Evolutionary conservation across 2,888 invertebrate genomes (phyloP), one percentile per base, ranked within the genome.

Genomic region (Hydrotaea diabolus): DNA sequence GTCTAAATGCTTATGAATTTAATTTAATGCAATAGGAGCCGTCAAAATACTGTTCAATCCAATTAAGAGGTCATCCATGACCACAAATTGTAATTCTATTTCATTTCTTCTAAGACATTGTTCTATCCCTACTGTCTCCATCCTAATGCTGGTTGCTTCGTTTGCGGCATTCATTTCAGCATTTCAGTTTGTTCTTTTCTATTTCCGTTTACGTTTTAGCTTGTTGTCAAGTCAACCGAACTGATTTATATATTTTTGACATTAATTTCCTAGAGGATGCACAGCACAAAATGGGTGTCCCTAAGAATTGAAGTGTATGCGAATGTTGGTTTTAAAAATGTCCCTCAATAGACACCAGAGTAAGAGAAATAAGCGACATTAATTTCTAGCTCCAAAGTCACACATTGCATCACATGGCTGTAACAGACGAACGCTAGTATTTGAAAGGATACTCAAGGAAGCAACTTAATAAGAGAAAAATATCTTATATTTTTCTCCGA

Each of bases 401-500:
- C n/a, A n/a, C 49, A 49, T 3, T 43, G 43, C 43, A 7, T 9
- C 49, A 43, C n/a, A 5, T 7, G 8, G n/a, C 49, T 49, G 49
- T 49, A n/a, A n/a, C 49, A 15, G n/a, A 49, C 49, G 13, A 49
- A 49, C n/a, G n/a, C 3, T 13, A 3, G n/a, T 49, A n/a, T 49
- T 49, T 49, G 2, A 39, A 13, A n/a, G 49, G 49, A 49, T 43
- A 13, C 15, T n/a, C 49, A 49, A 49, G 43, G 43, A 43, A 15
- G n/a, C 15, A 49, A 49, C 49, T 49, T 49, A 49, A 49, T 49
- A 49, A 49, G 49, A 49, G 49, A 49, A 15, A 31, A 43, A 49
- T n/a, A 49, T 49, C 49, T 49, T n/a, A 49, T 49, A n/a, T 49
- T 49, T n/a, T n/a, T 49, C 49, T 49, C 15, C 49, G n/a, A 49